Evolutionary conservation across 2,797 vertebrate species (phyloP), one percentile per base, ranked within the genome.

Genomic region (Pseudomugil gertrudae): DNA sequence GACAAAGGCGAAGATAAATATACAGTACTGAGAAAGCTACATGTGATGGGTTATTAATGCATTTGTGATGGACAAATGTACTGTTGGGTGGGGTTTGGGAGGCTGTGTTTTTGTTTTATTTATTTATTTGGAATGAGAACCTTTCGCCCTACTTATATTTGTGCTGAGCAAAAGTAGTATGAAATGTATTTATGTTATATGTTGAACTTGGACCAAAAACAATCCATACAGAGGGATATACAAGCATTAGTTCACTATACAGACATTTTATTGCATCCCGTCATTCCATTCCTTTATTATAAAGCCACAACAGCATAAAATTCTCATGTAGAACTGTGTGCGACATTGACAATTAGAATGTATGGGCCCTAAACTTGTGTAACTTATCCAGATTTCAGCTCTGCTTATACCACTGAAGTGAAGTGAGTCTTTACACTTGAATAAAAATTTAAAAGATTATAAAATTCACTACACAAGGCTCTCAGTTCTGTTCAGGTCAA

Each of bases 21-120:
- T 43, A 79, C 74, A 66, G 69, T 61, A 1, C 69, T 76, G 76
- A 76, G 80, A 83, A 88, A 74, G 84, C 75, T 68, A 54, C 57
- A 33, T 69, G 78, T 76, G 84, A 89, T 78, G 79, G 69, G 64
- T 74, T 85, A 84, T 85, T 78, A 73, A 57, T 0, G 80, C 73
- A 63, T 78, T 87, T 87, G 84, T 84, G 71, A 83, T 54, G 70
- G 81, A 84, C 84, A 84, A 83, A 79, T 76, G 79, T 87, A 78
- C 83, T 61, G 76, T 58, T 66, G 77, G 66, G 69, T 48, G 69
- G 70, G 63, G 65, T 77, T 63, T 57, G 21, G 1, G 63, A 50
- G 66, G 30, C 33, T 63, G 26, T 52, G 57, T 32, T n/a, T n/a
- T n/a, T 1, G 52, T 51, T 26, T 89, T 43, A n/a, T n/a, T n/a